A percentile compares a stretch with the other conserved stretches of the same genome.
phyloP scores from a whole-genome alignment of 2,113 vertebrate genomes.

The Origma solitaria region DNA sequence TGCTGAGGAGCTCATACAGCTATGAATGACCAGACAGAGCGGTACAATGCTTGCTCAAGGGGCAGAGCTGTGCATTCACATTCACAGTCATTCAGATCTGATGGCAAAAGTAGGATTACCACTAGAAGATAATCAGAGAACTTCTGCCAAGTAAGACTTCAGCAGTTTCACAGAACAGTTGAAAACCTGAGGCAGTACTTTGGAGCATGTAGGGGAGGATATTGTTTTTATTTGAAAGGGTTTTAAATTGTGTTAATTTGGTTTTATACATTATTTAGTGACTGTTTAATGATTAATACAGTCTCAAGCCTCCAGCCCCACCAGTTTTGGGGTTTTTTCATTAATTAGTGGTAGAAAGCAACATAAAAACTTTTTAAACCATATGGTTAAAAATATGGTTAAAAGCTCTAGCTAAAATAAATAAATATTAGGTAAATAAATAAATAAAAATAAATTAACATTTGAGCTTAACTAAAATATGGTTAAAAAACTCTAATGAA shows the following conservation, averaged over 20 bases:
- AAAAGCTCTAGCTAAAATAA: no score
- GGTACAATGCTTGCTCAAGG: neutral
- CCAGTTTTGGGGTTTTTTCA: neutral
- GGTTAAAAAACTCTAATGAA: neutral
- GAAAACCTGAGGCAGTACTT: neutral
- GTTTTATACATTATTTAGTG: constrained; percentile 34
- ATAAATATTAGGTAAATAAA: no score
- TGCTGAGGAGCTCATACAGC: neutral
- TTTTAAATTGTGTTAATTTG: neutral
- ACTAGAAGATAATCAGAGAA: neutral
- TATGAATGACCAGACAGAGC: neutral
- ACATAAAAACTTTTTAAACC: neutral
- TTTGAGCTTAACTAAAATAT: no score
- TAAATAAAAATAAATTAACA: no score
- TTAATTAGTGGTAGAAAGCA: neutral
- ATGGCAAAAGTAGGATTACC: neutral
- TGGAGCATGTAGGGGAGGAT: neutral
- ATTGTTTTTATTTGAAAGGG: neutral
- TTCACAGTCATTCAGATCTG: neutral
- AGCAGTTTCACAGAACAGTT: neutral
- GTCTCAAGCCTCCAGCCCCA: neutral
- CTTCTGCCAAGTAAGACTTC: neutral
- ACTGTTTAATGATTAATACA: neutral
- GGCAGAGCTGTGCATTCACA: neutral
- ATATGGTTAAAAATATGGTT: neutral